Evolutionary conservation across 2,888 invertebrate genomes (phyloP).

Genomic region (Noctua comes): DNA sequence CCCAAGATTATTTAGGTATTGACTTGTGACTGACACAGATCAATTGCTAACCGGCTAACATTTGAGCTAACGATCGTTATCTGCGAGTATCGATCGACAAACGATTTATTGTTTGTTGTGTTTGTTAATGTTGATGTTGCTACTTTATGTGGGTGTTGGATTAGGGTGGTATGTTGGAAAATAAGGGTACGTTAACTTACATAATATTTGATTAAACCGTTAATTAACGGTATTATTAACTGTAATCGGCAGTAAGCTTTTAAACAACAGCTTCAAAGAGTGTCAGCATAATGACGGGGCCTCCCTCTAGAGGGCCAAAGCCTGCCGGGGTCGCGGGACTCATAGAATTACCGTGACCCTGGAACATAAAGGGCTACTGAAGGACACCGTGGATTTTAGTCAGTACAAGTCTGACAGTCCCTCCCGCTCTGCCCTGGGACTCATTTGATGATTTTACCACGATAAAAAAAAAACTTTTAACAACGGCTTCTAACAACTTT

Average conservation of each 20-base stretch:
- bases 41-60: constrained; percentile 70
- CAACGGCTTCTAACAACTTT: no score
- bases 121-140: constrained; percentile 75
- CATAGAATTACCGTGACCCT: no score
- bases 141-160: constrained; percentile 75
- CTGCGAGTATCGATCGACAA: constrained; percentile 73
- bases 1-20: constrained; percentile 54
- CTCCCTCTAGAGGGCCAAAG: no score
- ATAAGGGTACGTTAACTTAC: background rate
- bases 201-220: background rate
- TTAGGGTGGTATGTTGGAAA: constrained; percentile 4
- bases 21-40: constrained; percentile 67
- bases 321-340: no score
- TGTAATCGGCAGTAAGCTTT: background rate
- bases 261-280: background rate
- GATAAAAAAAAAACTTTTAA: no score
- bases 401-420: no score
- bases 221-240: background rate
- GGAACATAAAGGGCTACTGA: no score
- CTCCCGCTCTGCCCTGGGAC: no score
- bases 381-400: no score
- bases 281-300: no score
- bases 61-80: constrained; percentile 77
- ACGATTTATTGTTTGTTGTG: constrained; percentile 76
- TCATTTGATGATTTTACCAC: no score